phyloP scores from a whole-genome alignment of 2,888 invertebrate genomes.

The Palloptera scutellata region DNA sequence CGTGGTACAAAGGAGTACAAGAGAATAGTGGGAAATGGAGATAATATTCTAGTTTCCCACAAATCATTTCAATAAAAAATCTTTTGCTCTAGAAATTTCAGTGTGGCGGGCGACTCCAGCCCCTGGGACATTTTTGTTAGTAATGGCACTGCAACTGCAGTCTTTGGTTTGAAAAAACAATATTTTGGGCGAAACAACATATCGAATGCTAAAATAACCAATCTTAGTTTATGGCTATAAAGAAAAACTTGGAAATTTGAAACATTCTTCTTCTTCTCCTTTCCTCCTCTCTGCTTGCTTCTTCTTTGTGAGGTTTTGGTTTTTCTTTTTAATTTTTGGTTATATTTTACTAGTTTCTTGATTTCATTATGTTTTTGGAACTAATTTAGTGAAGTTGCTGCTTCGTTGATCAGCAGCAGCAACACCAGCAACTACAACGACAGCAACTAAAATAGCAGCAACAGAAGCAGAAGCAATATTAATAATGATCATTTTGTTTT shows the following conservation, averaged over 20 bases:
- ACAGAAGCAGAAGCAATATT: not conserved
- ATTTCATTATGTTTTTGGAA: conserved; percentile 2
- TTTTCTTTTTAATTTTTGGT: conserved; percentile 6
- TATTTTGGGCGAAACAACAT: conserved; percentile 20
- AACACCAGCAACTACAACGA: not conserved
- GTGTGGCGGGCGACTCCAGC: no score
- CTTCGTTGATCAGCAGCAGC: conserved; percentile 27
- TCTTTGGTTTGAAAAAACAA: not conserved
- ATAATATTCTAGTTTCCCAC: no score
- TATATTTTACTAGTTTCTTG: not conserved
- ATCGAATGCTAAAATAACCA: conserved; percentile 5
- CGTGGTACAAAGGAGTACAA: no score
- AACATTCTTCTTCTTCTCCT: conserved; percentile 9
- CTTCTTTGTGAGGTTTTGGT: not conserved
- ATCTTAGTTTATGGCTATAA: not conserved
- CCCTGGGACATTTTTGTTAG: no score
- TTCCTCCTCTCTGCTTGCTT: not conserved
- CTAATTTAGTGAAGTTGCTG: conserved; percentile 30
- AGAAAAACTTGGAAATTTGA: no score
- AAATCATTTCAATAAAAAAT: no score
- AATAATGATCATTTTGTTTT: conserved; percentile 11
- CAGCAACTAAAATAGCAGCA: conserved; percentile 1
- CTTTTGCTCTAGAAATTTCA: no score
- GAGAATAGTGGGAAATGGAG: no score
- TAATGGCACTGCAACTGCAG: no score